phyloP scores from a whole-genome alignment of 1,140 invertebrate genomes.

The roundworm (Caenorhabditis elegans) region WBcel235 BX284602.5:616001-616500 shows the following conservation, averaged over 20 bases:
- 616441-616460: too few species aligned
- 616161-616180: slow-evolving; percentile 78
- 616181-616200: slow-evolving; percentile 79
- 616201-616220: slow-evolving; percentile 91
- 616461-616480: too few species aligned
- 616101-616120: slow-evolving; percentile 69
- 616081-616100: slow-evolving; percentile 71
- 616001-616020: background rate
- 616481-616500: too few species aligned
- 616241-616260: slow-evolving; percentile 67
- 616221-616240: slow-evolving; percentile 85
- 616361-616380: too few species aligned
- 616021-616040: slow-evolving; percentile 37
- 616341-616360: too few species aligned
- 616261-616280: too few species aligned
- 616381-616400: too few species aligned
- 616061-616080: slow-evolving; percentile 71
- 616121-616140: slow-evolving; percentile 67
- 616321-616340: too few species aligned
- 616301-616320: too few species aligned
- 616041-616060: slow-evolving; percentile 70
- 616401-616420: too few species aligned
- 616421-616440: too few species aligned
- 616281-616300: too few species aligned
- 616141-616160: slow-evolving; percentile 73